Evolutionary conservation across 2,113 vertebrate species (phyloP).

Genomic region (Motacilla alba): DNA sequence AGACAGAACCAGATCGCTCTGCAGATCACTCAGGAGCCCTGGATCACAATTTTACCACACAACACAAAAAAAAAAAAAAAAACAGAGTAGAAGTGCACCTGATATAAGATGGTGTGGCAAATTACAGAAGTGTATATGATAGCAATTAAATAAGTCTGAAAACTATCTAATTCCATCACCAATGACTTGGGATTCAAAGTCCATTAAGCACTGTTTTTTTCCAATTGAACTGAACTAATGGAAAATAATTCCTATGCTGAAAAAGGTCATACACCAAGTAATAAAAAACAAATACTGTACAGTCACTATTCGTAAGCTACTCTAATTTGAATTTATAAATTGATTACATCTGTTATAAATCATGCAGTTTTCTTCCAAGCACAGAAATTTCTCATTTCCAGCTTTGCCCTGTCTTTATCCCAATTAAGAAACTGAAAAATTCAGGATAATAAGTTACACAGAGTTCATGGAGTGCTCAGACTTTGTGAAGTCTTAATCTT

Average conservation of each 20-base stretch:
- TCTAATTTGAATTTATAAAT: slow-evolving; percentile 17
- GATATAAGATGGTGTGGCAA: not conserved
- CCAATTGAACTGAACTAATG: slow-evolving; percentile 29
- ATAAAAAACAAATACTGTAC: not conserved
- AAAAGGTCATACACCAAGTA: slow-evolving; percentile 26
- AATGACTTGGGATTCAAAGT: not conserved
- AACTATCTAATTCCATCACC: not conserved
- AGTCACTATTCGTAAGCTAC: not conserved
- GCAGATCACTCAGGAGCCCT: not conserved
- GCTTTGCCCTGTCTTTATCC: not conserved
- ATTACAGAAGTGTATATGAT: not conserved
- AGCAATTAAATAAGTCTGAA: not conserved
- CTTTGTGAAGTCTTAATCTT: not conserved
- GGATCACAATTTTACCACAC: not conserved
- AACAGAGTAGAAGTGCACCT: not conserved
- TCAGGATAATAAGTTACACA: not conserved
- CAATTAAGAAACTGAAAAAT: not conserved
- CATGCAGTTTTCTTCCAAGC: not conserved
- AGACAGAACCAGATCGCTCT: not conserved
- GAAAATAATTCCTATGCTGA: slow-evolving; percentile 15
- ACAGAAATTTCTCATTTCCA: not conserved
- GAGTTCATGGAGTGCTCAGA: not conserved
- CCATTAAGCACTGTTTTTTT: slow-evolving; percentile 12
- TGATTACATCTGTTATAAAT: slow-evolving; percentile 19
- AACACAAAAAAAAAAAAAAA: not conserved